Evolutionary conservation across 2,888 invertebrate species (phyloP).

Genomic region (Aphodius sticticus): DNA sequence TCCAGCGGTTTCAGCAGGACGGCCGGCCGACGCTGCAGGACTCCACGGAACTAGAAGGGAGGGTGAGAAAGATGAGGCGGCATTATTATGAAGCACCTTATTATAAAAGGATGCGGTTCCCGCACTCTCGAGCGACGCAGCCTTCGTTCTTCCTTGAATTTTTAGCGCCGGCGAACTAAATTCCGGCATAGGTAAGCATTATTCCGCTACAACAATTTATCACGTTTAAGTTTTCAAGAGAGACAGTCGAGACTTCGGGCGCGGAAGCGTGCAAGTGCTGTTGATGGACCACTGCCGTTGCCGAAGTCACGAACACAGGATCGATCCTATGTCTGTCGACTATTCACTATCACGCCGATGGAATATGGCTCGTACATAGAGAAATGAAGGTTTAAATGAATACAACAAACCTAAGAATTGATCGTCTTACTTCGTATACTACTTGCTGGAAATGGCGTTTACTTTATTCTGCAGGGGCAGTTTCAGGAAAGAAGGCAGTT

Average conservation of each 20-base stretch:
- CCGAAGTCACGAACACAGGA: not conserved
- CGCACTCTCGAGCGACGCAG: not conserved
- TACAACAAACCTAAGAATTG: no score
- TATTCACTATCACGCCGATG: not conserved
- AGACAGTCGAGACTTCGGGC: slow-evolving; percentile 14
- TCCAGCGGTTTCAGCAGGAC: not conserved
- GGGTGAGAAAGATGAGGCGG: slow-evolving; percentile 17
- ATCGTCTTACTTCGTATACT: no score
- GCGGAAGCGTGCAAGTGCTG: not conserved
- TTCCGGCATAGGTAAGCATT: slow-evolving; percentile 23
- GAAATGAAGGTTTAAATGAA: no score
- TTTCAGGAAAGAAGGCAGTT: no score
- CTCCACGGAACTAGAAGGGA: not conserved
- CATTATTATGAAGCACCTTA: slow-evolving; percentile 19
- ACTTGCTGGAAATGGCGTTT: no score
- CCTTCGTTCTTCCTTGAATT: not conserved
- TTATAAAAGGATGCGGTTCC: not conserved
- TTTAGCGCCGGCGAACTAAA: slow-evolving; percentile 6
- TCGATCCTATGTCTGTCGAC: not conserved
- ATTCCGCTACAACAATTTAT: slow-evolving; percentile 26
- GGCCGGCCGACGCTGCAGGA: not conserved
- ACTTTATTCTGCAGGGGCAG: no score
- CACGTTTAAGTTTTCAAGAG: slow-evolving; percentile 25
- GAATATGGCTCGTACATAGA: no score
- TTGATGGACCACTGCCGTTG: not conserved